Percentiles rank a stretch among this genome's conserved stretches.
phyloP scores from a whole-genome alignment of 2,888 invertebrate species.

The Sinohyriopsis cumingii region DNA sequence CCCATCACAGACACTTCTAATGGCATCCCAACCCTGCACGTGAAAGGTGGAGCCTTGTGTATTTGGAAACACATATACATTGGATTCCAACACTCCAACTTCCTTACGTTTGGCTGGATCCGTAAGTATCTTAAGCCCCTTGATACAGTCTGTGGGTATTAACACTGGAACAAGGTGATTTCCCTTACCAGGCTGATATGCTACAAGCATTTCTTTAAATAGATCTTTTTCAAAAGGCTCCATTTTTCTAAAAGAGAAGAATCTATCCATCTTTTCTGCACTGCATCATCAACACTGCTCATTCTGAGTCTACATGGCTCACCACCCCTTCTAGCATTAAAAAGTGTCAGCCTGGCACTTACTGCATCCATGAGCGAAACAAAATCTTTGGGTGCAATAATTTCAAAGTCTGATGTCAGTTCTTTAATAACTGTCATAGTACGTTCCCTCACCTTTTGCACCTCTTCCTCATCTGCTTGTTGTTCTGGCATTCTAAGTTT shows the following conservation, averaged over 20 bases:
- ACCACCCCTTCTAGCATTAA: conserved; percentile 32
- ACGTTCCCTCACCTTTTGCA: conserved; percentile 9
- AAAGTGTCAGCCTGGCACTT: conserved; percentile 22
- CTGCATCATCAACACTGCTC: conserved; percentile 9
- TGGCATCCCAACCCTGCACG: too few species aligned
- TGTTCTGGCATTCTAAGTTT: conserved; percentile 18
- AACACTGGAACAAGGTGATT: too few species aligned
- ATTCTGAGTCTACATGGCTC: conserved; percentile 26
- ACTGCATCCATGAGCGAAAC: conserved; percentile 17
- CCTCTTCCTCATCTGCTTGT: conserved; percentile 11
- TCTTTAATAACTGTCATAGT: conserved; percentile 7
- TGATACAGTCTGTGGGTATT: too few species aligned
- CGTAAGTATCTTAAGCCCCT: too few species aligned
- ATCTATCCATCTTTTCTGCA: conserved; percentile 19
- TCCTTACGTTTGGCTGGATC: too few species aligned
- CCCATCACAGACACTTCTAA: too few species aligned
- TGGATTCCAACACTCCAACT: too few species aligned
- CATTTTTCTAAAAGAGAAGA: not conserved
- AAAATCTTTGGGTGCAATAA: conserved; percentile 14
- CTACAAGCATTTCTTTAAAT: conserved; percentile 9
- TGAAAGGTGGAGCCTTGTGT: too few species aligned
- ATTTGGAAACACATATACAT: too few species aligned
- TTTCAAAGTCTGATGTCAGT: conserved; percentile 5
- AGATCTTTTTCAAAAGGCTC: conserved; percentile 14
- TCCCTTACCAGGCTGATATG: conserved; percentile 1